Conservation (phyloP, 2,888 invertebrate species). For the Cerastis rubricosa region DNA sequence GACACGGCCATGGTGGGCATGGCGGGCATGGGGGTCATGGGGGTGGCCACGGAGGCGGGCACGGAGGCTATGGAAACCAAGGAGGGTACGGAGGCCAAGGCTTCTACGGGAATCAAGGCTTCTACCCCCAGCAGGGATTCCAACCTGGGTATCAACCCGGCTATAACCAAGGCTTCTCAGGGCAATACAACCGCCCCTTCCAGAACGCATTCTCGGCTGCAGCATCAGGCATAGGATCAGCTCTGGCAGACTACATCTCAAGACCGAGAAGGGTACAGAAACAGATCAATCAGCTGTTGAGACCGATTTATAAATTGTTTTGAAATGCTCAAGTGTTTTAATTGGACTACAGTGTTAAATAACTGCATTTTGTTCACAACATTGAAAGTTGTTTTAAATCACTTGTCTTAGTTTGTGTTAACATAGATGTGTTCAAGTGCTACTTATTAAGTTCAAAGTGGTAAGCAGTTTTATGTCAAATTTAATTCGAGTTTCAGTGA, state of each 20-base stretch:
- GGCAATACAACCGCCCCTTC: constrained; percentile 76
- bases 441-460: constrained; percentile 11
- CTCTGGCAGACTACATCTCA: constrained; percentile 85
- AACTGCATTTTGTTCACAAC: not conserved
- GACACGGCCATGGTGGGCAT: constrained; percentile 67
- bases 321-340: constrained; percentile 58
- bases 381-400: constrained; percentile 13
- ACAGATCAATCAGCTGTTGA: constrained; percentile 82
- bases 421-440: constrained; percentile 21
- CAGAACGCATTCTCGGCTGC: constrained; percentile 83
- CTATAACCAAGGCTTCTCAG: constrained; percentile 51
- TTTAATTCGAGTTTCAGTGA: constrained; percentile 2
- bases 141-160: constrained; percentile 53
- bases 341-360: constrained; percentile 24
- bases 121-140: constrained; percentile 56
- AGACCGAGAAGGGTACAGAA: constrained; percentile 82
- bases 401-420: constrained; percentile 3
- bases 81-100: constrained; percentile 62
- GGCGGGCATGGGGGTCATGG: constrained; percentile 71
- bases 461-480: constrained; percentile 1
- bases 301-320: constrained; percentile 83
- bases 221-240: constrained; percentile 89
- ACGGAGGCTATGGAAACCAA: constrained; percentile 64
- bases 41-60: constrained; percentile 59
- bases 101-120: constrained; percentile 59